Conservation (phyloP, 1,140 invertebrate species). For the Apis mellifera region DNA sequence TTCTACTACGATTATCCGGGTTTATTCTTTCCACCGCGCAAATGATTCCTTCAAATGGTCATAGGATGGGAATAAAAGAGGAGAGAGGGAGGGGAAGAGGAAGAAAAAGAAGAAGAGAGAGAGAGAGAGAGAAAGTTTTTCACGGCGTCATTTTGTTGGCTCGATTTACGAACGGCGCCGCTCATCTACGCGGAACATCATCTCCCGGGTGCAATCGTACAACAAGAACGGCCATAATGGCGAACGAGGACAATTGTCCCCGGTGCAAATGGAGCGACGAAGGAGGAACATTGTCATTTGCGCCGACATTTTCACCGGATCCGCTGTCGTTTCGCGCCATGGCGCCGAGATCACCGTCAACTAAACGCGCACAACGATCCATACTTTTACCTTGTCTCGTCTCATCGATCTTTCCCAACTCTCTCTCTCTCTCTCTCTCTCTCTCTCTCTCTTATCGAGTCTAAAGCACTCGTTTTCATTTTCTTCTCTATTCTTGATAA, state of each 20-base stretch:
- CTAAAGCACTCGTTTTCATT: too few species aligned
- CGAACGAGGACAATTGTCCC: slow-evolving; percentile 32
- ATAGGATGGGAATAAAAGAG: neutral
- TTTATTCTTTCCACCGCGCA: neutral
- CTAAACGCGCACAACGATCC: neutral
- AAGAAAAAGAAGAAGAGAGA: too few species aligned
- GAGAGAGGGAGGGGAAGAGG: too few species aligned
- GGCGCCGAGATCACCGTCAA: neutral
- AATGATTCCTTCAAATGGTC: neutral
- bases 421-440: too few species aligned
- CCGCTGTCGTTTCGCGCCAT: slow-evolving; percentile 8
- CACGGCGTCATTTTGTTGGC: neutral
- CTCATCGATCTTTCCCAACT: neutral
- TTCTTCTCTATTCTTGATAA: too few species aligned
- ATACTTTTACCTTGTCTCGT: neutral
- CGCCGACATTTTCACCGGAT: slow-evolving; percentile 30
- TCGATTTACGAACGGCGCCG: slow-evolving; percentile 30
- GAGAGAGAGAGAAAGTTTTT: neutral
- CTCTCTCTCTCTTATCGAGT: neutral
- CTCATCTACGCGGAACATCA: slow-evolving; percentile 22
- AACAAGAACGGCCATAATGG: slow-evolving; percentile 33
- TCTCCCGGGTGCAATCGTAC: slow-evolving; percentile 16
- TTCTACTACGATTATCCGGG: too few species aligned
- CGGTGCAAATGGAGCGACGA: slow-evolving; percentile 40
- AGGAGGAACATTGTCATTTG: slow-evolving; percentile 20